Conservation (phyloP, 2,797 vertebrate genomes). For the Sebastiscus albofasciatus region DNA sequence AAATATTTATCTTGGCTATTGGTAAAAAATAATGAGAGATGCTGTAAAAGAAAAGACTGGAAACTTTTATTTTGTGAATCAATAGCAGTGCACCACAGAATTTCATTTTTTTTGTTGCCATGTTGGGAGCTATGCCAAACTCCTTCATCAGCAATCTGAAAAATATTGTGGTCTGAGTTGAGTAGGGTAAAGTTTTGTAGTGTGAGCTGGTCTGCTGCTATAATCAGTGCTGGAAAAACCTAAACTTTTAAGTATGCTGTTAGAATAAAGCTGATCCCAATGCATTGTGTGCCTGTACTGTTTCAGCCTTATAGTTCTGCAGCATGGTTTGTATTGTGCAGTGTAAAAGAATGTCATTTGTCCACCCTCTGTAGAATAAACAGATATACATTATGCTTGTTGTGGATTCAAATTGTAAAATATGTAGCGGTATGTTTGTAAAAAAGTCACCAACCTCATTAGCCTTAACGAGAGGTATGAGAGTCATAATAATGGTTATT, state of each 20-base stretch:
- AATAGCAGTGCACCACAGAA: not conserved
- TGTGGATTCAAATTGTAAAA: not conserved
- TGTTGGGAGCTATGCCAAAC: not conserved
- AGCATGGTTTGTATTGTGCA: not conserved
- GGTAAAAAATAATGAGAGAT: not conserved
- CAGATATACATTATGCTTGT: not conserved
- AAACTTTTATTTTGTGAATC: conserved; percentile 8
- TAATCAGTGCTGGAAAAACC: not conserved
- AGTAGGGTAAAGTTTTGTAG: not conserved
- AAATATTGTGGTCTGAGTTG: conserved; percentile 2
- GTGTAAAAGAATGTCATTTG: not conserved
- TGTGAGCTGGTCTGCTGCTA: not conserved
- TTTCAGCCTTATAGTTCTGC: not conserved
- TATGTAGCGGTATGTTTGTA: not conserved
- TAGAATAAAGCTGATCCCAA: not conserved
- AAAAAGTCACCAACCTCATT: not conserved
- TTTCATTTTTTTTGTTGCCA: not conserved
- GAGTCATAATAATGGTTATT: not conserved
- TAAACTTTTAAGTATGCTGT: not conserved
- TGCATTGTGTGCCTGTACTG: not conserved
- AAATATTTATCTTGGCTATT: not conserved
- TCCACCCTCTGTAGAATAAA: not conserved
- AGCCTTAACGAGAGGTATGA: not conserved
- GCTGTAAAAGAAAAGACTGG: not conserved
- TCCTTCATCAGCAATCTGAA: conserved; percentile 23